Base-by-base conservation (phyloP, 2,113 vertebrate species). In the Rattus rattus region DNA sequence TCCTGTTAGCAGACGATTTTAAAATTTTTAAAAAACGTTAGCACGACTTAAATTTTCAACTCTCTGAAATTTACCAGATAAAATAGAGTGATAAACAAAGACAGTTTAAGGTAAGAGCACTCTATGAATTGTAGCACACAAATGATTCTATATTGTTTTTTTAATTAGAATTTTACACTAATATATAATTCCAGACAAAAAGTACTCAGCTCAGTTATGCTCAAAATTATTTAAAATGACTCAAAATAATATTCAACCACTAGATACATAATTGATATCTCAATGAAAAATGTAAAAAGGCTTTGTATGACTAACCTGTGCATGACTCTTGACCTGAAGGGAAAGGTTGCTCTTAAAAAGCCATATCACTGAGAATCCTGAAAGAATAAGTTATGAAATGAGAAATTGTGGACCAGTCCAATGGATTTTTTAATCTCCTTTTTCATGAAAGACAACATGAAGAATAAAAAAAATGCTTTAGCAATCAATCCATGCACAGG, bases 341-440 rank as follows among this genome's bases (percentile, higher is more conserved):
- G 72, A 94, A 91, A 92, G 0, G 20, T 92, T 9, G 26, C 12
- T 91, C 65, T 87, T 75, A 65, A 88, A 94, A 93, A 83, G 7
- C 1, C 22, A 59, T 83, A 93, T 83, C 67, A 22, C 49, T 96
- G 20, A 83, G 84, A 63, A 33, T n/a, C 0, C 20, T 69, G 36
- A 90, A 93, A 88, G 52, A 95, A 93, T 75, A 94, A 90, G 90
- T 90, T 95, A 36, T 47, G 79, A 94, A 97, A 94, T 70, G 24
- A 3, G 43, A 96, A 97, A 93, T 79, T 67, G 77, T 94, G 83
- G 90, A 90, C 26, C 13, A 89, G 8, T 9, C 49, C 95, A 93
- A 96, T 94, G 19, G 8, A 1, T 43, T 80, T 54, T 16, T 86
- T 72, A 7, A 6, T 52, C 24, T 0, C 4, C 0, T 5, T 83